Base-by-base conservation (phyloP, 2,797 vertebrate species). In the Dendrocincla fuliginosa region DNA sequence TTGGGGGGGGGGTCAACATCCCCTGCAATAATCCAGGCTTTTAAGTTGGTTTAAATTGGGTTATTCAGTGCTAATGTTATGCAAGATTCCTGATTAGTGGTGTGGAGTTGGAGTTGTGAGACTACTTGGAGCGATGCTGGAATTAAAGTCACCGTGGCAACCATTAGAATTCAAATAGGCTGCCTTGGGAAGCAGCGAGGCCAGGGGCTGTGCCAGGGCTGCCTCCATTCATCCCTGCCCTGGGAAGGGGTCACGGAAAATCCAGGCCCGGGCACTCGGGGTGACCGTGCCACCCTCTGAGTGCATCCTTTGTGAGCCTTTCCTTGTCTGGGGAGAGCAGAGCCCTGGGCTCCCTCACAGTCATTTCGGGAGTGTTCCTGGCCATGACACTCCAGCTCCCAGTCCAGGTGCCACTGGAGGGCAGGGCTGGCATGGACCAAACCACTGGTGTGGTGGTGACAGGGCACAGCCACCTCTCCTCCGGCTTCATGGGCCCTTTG, bases 61-160 rank as follows among this genome's bases (percentile, higher is more conserved):
- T 84, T 96, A 93, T 96, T 93, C 57, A 50, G 80, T 61, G 86
- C 84, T 93, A 83, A 76, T 28, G 71, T 90, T 79, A 32, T 46
- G 65, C 71, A 60, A 79, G 76, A 63, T 87, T 75, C 71, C 83
- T 71, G 86, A 87, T 96, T 71, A 79, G 76, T 41, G 68, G 91
- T 59, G 82, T 32, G 82, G 88, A 70, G 63, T 41, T 4, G 16
- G 79, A 76, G 68, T 77, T 84, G 60, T 1, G 73, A 87, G 84
- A 42, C 49, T 25, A 12, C 59, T 77, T 20, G 82, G 75, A 87
- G 63, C 28, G 15, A 6, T 32, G 87, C 46, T 93, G 92, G 93
- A 95, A 96, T 97, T 95, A 95, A 93, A 70, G 96, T 97, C 87
- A 94, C 96, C 86, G 23, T 96, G 91, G 95, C 89, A 97, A 97